Conservation (phyloP, 2,888 invertebrate species). For the Lepidonotus clava region DNA sequence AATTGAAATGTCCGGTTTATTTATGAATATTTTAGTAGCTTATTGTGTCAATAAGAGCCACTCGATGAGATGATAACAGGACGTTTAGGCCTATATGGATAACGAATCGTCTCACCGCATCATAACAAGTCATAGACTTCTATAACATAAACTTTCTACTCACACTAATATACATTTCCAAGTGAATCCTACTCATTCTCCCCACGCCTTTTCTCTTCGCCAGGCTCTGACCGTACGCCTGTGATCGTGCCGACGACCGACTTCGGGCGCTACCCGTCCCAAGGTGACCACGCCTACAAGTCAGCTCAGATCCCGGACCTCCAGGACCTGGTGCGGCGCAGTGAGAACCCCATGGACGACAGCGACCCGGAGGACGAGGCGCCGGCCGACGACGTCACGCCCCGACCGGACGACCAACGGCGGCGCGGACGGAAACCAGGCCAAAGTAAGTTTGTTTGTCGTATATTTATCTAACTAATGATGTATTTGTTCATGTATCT, state of each 20-base stretch:
- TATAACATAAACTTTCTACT: background rate
- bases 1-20: too few species aligned
- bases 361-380: background rate
- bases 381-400: background rate
- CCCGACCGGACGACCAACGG: background rate
- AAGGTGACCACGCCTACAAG: too few species aligned
- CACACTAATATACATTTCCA: background rate
- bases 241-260: too few species aligned
- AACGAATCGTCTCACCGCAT: too few species aligned
- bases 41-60: too few species aligned
- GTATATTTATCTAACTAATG: background rate
- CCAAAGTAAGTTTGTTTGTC: constrained; percentile 15
- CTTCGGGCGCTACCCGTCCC: too few species aligned
- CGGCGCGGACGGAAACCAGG: constrained; percentile 43
- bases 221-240: too few species aligned
- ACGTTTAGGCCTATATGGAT: too few species aligned
- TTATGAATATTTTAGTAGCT: too few species aligned
- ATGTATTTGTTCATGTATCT: too few species aligned
- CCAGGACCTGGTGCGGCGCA: background rate
- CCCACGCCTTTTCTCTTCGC: too few species aligned
- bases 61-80: too few species aligned
- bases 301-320: background rate
- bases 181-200: background rate
- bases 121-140: background rate
- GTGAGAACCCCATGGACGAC: background rate